Evolutionary conservation across 2,888 invertebrate genomes (phyloP), one percentile per base, ranked within the genome.

Genomic region (Brassicogethes aeneus): DNA sequence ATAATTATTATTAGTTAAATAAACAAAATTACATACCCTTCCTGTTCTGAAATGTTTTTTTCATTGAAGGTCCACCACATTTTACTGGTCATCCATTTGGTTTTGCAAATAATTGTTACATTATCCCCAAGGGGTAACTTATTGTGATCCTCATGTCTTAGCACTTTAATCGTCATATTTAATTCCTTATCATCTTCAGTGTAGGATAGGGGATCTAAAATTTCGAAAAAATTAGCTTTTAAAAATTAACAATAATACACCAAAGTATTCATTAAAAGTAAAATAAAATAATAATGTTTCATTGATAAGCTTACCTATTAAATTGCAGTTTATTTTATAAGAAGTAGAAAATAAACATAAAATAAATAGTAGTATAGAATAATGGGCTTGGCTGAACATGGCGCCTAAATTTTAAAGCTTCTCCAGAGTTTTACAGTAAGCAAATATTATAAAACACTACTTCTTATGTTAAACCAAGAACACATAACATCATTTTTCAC

Each of bases 41-140:
- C 64, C 45, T 69, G 65, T 48, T 65, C 65, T 32, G 75, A 73
- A 36, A 78, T 66, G 59, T 75, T 78, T 49, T 66, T 68, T 30
- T 71, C 74, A 48, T 74, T 71, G 41, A 70, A 71, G 32, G 68
- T 72, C 82, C 82, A 82, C 70, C 73, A 73, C 47, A 77, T 70
- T 31, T 66, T 64, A 50, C 72, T 71, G 30, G 64, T 62, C 34
- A 71, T 66, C 51, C 70, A 66, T 46, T 65, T 66, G 7, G 75
- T 70, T 51, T 68, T 70, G 54, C 80, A 80, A 47, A 68, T 69
- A 17, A 80, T 57, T 13, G 76, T 70, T 34, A 70, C 60, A 59
- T 75, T 74, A 48, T 61, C 63, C 31, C 72, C 74, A 45, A 70
- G 57, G 16, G 64, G 62, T 45, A 68, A 55, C 42, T 57, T 53